Conservation (phyloP, 2,888 invertebrate genomes). For the Apeira syringaria region DNA sequence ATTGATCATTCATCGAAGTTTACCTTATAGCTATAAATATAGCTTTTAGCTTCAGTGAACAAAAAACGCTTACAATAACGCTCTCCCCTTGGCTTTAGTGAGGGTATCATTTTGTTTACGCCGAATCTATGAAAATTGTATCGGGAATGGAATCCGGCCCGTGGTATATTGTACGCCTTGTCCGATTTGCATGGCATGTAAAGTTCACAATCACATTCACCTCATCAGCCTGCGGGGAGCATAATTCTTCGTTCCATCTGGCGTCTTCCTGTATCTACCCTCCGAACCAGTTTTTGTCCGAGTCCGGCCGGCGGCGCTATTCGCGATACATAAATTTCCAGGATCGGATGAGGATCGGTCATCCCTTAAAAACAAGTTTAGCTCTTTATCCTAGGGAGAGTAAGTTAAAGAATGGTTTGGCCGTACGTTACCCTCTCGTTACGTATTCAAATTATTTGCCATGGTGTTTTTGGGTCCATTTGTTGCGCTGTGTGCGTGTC, state of each 20-base stretch:
- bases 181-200: conserved; percentile 79
- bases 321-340: conserved; percentile 82
- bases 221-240: conserved; percentile 81
- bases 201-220: conserved; percentile 82
- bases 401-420: conserved; percentile 77
- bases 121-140: conserved; percentile 58
- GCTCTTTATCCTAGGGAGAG: conserved; percentile 78
- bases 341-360: conserved; percentile 83
- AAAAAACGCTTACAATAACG: conserved; percentile 56
- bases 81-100: conserved; percentile 37
- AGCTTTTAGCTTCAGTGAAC: conserved; percentile 41
- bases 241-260: conserved; percentile 81
- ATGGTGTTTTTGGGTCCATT: conserved; percentile 76
- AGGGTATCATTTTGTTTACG: conserved; percentile 46
- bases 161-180: conserved; percentile 56
- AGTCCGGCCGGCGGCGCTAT: conserved; percentile 74
- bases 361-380: conserved; percentile 84
- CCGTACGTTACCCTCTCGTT: conserved; percentile 78
- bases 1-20: conserved; percentile 65
- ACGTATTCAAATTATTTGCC: conserved; percentile 80
- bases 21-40: conserved; percentile 60
- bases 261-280: conserved; percentile 80
- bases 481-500: conserved; percentile 58
- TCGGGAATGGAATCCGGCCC: conserved; percentile 50
- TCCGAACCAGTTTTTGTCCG: conserved; percentile 71